These are phyloP conservation scores for Rhegmatorhina hoffmannsi DNA, from an alignment of 2,113 vertebrate species.

Conservation along the genomic window DNA sequence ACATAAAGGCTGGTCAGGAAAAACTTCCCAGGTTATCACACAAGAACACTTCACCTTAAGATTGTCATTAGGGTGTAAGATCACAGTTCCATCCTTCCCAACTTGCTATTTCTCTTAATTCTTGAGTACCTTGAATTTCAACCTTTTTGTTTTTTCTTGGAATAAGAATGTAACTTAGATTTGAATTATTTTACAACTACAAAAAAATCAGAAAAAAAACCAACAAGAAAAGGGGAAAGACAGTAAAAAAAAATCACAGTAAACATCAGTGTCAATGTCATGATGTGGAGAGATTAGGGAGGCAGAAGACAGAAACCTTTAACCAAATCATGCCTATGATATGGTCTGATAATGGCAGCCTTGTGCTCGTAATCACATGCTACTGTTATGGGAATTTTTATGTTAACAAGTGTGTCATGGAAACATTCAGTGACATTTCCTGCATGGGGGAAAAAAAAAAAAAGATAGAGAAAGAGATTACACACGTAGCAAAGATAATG, in stretches of 20 bases:
- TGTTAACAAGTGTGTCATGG: not conserved
- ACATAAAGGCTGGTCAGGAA: not conserved
- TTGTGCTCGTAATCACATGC: not conserved
- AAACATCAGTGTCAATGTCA: not conserved
- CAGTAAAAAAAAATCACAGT: not conserved
- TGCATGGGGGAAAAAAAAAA: not conserved
- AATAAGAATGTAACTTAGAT: not conserved
- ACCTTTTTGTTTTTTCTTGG: not conserved
- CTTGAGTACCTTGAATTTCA: not conserved
- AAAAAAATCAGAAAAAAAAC: not conserved
- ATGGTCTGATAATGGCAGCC: not conserved
- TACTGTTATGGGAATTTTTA: constrained; percentile 47
- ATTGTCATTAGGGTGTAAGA: constrained; percentile 9
- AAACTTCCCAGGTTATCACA: not conserved
- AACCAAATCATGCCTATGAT: not conserved
- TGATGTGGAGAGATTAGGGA: too few species aligned
- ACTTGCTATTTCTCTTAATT: not conserved
- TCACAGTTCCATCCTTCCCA: not conserved
- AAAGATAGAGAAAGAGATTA: not conserved
- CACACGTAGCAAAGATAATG: not conserved
- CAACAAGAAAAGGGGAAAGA: not conserved
- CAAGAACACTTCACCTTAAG: not conserved
- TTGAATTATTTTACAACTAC: not conserved
- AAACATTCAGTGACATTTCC: constrained; percentile 12
- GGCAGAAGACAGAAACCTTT: not conserved